Percentiles rank a stretch among this genome's conserved stretches.
These are phyloP conservation scores for Lophotis ruficrista DNA, from an alignment of 2,113 vertebrate species.

Conservation along the genomic window DNA sequence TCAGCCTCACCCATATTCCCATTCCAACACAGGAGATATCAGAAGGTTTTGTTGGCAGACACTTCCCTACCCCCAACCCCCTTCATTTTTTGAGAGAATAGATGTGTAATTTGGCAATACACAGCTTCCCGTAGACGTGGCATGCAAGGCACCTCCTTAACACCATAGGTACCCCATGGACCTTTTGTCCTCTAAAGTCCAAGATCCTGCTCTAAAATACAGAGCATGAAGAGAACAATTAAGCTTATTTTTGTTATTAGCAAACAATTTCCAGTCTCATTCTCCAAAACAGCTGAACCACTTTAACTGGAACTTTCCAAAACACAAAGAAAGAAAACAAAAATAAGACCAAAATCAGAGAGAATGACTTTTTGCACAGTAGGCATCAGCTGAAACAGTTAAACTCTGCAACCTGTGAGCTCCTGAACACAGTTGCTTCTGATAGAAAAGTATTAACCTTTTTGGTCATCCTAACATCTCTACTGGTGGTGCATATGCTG, in stretches of 20 bases:
- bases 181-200: not conserved
- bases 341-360: not conserved
- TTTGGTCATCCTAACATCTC: not conserved
- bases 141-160: not conserved
- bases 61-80: too few species aligned
- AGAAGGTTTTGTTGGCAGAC: not conserved
- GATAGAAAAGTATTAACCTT: not conserved
- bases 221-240: not conserved
- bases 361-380: not conserved
- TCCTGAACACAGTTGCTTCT: not conserved
- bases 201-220: not conserved
- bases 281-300: slow-evolving; percentile 8
- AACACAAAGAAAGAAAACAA: not conserved
- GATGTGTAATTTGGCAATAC: not conserved
- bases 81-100: not conserved
- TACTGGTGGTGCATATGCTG: not conserved
- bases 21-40: not conserved
- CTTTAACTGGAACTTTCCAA: slow-evolving; percentile 28
- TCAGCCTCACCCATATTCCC: not conserved
- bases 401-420: not conserved
- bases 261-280: not conserved
- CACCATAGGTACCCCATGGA: not conserved
- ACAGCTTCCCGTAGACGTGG: not conserved
- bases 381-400: not conserved
- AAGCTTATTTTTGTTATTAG: slow-evolving; percentile 18